Evolutionary conservation across 2,113 vertebrate genomes (phyloP), one percentile per base, ranked within the genome.

Genomic region (Marmota monax): DNA sequence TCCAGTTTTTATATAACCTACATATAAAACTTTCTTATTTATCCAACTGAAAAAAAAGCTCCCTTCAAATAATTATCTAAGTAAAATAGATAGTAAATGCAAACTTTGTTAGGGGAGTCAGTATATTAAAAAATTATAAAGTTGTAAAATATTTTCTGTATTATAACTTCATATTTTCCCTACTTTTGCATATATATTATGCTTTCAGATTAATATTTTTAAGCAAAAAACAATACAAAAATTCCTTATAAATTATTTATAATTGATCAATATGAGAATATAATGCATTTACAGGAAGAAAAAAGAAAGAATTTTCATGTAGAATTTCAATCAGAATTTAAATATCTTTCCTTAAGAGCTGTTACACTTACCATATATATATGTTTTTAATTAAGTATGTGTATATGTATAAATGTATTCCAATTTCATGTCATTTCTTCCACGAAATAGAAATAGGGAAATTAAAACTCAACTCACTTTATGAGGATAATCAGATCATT

Each of bases 81-180:
- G 58, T n/a, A 70, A 83, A 22, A n/a, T 34, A 17, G 42, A 58
- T 56, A 85, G 56, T 80, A 58, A 22, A 74, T 34, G 11, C 13
- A 93, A 80, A 82, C 37, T 67, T 90, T 69, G 45, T 91, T 37
- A 77, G 39, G 29, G 16, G 4, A 77, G 32, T 13, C 12, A 53
- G 8, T 70, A 48, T 25, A 77, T 58, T 39, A 61, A 70, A 56
- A 72, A 70, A 29, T 63, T 70, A n/a, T 61, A 80, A 80, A 74
- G 34, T 51, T 82, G 5, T 87, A 91, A 96, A 82, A 82, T 86
- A 94, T 58, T 87, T 51, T 23, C 12, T 82, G 42, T 51, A 63
- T 77, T 91, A 27, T 87, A 88, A 82, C 70, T 63, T 58, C 6
- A 58, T 58, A 58, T 2, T 58, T 58, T 58, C 56, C 56, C 56